Conservation (phyloP, 2,113 vertebrate genomes). For the Dolichotis patagonum region DNA sequence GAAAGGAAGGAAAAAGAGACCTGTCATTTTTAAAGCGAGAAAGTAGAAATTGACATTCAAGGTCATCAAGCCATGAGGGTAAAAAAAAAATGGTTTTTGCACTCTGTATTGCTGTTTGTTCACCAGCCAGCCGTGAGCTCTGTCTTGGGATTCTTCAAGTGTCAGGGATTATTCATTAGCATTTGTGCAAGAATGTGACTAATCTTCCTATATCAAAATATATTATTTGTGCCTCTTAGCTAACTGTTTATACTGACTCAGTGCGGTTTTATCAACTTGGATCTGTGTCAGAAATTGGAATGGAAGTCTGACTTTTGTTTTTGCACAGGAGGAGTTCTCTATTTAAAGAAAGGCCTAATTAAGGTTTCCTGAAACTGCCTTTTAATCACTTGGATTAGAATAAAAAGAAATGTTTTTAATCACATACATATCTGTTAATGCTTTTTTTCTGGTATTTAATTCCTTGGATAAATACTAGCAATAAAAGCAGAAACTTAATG, state of each 20-base stretch:
- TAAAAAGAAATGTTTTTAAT: constrained; percentile 71
- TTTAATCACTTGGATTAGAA: constrained; percentile 70
- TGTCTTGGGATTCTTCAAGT: neutral
- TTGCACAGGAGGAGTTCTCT: constrained; percentile 14
- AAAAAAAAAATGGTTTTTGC: constrained; percentile 22
- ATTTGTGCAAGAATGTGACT: constrained; percentile 24
- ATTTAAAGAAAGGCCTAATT: constrained; percentile 69
- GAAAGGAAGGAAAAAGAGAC: neutral
- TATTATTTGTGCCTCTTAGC: constrained; percentile 35
- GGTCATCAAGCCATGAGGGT: neutral
- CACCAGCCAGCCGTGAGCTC: neutral
- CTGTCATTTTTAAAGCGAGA: constrained; percentile 7
- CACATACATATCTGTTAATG: constrained; percentile 67
- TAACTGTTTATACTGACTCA: constrained; percentile 19
- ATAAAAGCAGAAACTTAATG: constrained; percentile 57
- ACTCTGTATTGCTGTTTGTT: neutral
- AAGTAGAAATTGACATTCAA: constrained; percentile 10
- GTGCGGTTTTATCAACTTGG: constrained; percentile 53
- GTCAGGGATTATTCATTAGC: constrained; percentile 21
- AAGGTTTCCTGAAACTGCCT: constrained; percentile 71
- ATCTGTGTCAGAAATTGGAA: constrained; percentile 52
- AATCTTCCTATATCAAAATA: constrained; percentile 24
- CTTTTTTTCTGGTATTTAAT: constrained; percentile 73
- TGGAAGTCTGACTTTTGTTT: constrained; percentile 46
- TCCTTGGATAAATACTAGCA: constrained; percentile 70